Evolutionary conservation across 2,888 invertebrate species (phyloP).

Genomic region (Drosophila paucipuncta): DNA sequence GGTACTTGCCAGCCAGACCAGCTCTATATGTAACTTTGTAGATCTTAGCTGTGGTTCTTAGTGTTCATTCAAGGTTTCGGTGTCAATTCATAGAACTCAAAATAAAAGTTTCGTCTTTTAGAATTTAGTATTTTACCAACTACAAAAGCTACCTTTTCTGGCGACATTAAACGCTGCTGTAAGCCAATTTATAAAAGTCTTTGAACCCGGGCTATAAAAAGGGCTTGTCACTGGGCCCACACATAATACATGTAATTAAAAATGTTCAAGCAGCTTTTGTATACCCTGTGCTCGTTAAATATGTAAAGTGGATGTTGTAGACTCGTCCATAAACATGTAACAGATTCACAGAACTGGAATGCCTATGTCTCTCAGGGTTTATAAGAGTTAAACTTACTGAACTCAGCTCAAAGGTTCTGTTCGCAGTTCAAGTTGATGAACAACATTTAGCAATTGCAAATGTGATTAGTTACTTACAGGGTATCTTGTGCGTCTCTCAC

Average conservation of each 20-base stretch:
- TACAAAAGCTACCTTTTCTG: slow-evolving; percentile 17
- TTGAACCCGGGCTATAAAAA: slow-evolving; percentile 38
- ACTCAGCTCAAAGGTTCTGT: fast-evolving
- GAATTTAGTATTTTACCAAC: slow-evolving; percentile 2
- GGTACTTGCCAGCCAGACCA: neutral
- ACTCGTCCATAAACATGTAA: neutral
- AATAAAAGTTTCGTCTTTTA: neutral
- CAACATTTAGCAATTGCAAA: neutral
- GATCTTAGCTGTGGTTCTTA: neutral
- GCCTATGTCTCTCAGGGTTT: fast-evolving
- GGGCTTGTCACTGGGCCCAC: slow-evolving; percentile 39
- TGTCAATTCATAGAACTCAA: neutral
- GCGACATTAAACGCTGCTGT: slow-evolving; percentile 49
- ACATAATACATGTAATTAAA: slow-evolving; percentile 31
- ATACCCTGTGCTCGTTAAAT: neutral
- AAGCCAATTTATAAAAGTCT: slow-evolving; percentile 53
- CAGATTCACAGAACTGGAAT: neutral
- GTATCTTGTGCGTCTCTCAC: neutral
- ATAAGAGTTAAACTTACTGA: neutral
- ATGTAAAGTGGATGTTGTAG: neutral
- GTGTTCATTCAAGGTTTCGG: neutral
- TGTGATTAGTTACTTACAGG: neutral
- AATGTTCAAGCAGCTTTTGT: slow-evolving; percentile 11
- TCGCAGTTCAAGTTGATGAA: neutral
- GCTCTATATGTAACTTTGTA: neutral